Conservation (phyloP, 2,113 vertebrate species). For the Notarius quadriscutis region DNA sequence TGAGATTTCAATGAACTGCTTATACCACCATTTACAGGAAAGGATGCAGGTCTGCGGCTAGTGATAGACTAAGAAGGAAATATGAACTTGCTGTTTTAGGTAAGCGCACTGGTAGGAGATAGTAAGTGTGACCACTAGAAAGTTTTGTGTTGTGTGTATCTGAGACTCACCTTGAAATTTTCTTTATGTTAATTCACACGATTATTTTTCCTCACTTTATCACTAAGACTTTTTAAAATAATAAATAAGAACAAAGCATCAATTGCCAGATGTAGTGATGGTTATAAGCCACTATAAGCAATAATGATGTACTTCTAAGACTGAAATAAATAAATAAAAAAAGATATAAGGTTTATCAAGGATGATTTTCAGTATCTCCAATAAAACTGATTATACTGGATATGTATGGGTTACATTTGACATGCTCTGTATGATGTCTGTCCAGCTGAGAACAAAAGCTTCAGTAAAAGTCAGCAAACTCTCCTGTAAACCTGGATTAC, state of each 20-base stretch:
- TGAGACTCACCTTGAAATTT: neutral
- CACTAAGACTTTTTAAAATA: neutral
- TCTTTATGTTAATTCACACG: neutral
- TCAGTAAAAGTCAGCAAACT: neutral
- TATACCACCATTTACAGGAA: constrained; percentile 71
- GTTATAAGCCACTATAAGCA: neutral
- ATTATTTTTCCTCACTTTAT: neutral
- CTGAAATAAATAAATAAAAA: neutral
- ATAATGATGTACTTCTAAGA: neutral
- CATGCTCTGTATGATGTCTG: neutral
- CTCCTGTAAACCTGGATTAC: neutral
- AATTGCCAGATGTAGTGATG: neutral
- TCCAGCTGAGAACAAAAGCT: neutral
- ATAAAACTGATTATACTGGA: neutral
- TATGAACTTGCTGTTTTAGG: constrained; percentile 56
- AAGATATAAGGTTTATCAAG: neutral
- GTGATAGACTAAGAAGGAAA: constrained; percentile 60
- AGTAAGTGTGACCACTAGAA: neutral
- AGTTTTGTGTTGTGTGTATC: neutral
- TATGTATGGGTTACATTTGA: neutral
- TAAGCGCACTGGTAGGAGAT: constrained; percentile 6
- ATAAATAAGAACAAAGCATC: neutral
- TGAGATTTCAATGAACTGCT: constrained; percentile 76
- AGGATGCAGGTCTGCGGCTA: constrained; percentile 69
- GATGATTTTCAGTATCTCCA: neutral